phyloP scores from a whole-genome alignment of 2,888 invertebrate genomes.

The Agonopterix arenella region DNA sequence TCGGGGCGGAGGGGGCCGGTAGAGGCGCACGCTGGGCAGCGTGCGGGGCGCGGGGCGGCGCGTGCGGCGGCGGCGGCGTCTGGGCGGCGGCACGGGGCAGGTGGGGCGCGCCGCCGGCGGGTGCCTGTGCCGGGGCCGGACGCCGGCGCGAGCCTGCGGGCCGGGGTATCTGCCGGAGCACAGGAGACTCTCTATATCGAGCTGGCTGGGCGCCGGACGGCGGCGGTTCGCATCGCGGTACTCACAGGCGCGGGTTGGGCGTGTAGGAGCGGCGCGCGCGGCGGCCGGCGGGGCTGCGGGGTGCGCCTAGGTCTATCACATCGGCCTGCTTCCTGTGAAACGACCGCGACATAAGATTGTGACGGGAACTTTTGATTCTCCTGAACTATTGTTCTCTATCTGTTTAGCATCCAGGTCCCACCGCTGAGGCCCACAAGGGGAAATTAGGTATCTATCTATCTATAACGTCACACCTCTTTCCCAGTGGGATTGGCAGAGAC shows the following conservation, averaged over 20 bases:
- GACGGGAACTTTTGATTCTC: too few species aligned
- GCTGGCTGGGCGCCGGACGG: conserved; percentile 17
- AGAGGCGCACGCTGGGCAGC: conserved; percentile 53
- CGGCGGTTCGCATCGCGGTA: conserved; percentile 3
- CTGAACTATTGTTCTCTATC: too few species aligned
- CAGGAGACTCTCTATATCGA: not conserved
- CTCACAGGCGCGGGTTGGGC: conserved; percentile 54
- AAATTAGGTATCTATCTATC: too few species aligned
- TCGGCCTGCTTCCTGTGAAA: conserved; percentile 10
- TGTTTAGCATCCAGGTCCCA: too few species aligned
- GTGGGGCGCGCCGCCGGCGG: conserved; percentile 16
- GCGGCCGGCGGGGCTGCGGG: not conserved
- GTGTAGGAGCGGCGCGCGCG: conserved; percentile 21
- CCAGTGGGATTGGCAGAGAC: too few species aligned
- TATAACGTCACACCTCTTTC: too few species aligned
- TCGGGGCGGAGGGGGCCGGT: conserved; percentile 40
- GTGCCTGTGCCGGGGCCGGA: conserved; percentile 18
- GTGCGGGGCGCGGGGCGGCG: conserved; percentile 15
- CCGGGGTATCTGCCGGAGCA: conserved; percentile 36
- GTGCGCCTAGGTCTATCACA: conserved; percentile 28
- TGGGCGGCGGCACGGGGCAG: conserved; percentile 25
- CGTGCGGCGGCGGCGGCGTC: conserved; percentile 26
- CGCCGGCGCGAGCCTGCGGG: conserved; percentile 6
- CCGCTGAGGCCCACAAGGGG: too few species aligned
- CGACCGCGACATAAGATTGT: too few species aligned